Conservation (phyloP, 2,797 vertebrate genomes). For the Melanotaenia pygmaea region DNA sequence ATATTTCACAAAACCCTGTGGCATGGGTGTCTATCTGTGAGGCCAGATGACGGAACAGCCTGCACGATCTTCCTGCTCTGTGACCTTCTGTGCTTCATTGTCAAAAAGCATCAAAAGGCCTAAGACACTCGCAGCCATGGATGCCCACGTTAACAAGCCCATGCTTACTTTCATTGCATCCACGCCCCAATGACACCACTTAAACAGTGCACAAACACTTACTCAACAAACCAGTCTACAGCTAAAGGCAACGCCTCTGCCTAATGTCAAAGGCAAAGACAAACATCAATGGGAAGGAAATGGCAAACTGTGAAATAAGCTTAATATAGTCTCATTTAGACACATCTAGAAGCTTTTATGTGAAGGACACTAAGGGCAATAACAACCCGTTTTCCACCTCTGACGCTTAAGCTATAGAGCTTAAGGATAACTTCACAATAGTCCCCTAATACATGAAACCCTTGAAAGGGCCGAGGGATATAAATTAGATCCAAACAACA, state of each 20-base stretch:
- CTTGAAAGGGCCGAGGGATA: conserved; percentile 17
- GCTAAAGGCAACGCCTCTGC: conserved; percentile 13
- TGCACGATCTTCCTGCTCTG: conserved; percentile 31
- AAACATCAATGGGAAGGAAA: conserved; percentile 1
- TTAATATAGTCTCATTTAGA: not conserved
- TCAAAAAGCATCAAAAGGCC: conserved; percentile 63
- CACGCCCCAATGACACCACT: conserved; percentile 19
- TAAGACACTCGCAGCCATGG: conserved; percentile 16
- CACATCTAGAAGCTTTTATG: conserved; percentile 2
- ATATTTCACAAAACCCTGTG: conserved; percentile 14
- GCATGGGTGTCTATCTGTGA: conserved; percentile 37
- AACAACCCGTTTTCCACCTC: conserved; percentile 2
- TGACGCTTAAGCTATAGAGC: conserved; percentile 7
- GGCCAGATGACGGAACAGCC: conserved; percentile 57
- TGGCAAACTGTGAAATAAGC: not conserved
- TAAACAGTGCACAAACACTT: conserved; percentile 16
- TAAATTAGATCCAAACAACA: conserved; percentile 32
- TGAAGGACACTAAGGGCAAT: conserved; percentile 18
- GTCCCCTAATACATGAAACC: conserved; percentile 39
- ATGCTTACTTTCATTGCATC: conserved; percentile 1
- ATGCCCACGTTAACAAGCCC: conserved; percentile 38
- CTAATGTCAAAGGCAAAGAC: conserved; percentile 19
- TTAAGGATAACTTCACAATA: conserved; percentile 22
- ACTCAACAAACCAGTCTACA: conserved; percentile 5
- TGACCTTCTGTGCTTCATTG: conserved; percentile 54